These are phyloP conservation scores for Zophobas atratus DNA, from an alignment of 1,140 invertebrate genomes.

Conservation along the genomic window DNA sequence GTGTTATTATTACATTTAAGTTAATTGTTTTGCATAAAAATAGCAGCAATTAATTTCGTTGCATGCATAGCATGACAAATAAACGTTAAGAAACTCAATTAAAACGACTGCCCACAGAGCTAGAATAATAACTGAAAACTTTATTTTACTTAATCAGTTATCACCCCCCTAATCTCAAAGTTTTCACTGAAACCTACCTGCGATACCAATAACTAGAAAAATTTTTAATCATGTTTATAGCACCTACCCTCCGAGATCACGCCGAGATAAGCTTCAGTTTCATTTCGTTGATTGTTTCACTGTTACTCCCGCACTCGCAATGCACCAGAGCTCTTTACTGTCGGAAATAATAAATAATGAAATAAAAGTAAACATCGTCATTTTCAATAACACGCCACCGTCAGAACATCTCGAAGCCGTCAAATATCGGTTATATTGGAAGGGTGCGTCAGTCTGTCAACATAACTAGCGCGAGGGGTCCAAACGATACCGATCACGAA, in stretches of 20 bases:
- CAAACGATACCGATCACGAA: conserved; percentile 47
- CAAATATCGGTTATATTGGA: conserved; percentile 57
- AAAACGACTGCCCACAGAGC: no score
- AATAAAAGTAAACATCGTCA: conserved; percentile 41
- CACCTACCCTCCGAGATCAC: not conserved
- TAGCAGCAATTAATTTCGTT: no score
- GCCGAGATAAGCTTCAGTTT: conserved; percentile 9
- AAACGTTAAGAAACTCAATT: no score
- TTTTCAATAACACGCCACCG: conserved; percentile 56
- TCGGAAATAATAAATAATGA: conserved; percentile 52
- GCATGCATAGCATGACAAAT: no score
- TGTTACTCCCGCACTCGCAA: conserved; percentile 26
- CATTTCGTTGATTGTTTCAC: conserved; percentile 2
- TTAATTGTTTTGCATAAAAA: no score
- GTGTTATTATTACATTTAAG: no score
- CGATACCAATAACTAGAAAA: not conserved
- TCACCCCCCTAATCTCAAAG: no score
- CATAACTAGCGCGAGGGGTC: conserved; percentile 33
- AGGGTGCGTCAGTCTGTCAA: conserved; percentile 58
- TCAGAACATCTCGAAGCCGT: conserved; percentile 55
- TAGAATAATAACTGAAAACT: no score
- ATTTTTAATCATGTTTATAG: not conserved
- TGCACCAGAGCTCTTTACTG: conserved; percentile 43
- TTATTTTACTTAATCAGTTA: no score
- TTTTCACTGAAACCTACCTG: no score